A percentile compares a stretch with the other conserved stretches of the same genome.
phyloP scores from a whole-genome alignment of 2,888 invertebrate genomes.

The Empis stercorea region DNA sequence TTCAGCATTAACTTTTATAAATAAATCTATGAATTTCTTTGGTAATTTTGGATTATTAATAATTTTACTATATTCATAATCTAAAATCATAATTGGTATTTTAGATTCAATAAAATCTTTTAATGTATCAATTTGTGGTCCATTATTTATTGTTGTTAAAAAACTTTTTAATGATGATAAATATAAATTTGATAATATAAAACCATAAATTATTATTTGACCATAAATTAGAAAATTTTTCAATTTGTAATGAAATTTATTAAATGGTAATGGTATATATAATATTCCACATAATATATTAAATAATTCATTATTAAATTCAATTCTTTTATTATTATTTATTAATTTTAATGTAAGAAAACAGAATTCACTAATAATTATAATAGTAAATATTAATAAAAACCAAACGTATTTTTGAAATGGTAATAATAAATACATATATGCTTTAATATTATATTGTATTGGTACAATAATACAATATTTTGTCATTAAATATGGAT shows the following conservation, averaged over 20 bases:
- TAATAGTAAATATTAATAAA: slow-evolving; percentile 11
- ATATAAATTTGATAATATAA: slow-evolving; percentile 4
- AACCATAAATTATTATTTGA: slow-evolving; percentile 1
- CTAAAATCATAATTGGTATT: slow-evolving; percentile 1
- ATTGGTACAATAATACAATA: slow-evolving; percentile 27
- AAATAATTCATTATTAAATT: neutral
- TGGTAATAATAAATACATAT: slow-evolving; percentile 17
- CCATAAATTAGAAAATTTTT: neutral
- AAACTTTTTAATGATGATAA: slow-evolving; percentile 3
- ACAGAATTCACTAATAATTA: no score
- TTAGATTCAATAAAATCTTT: neutral
- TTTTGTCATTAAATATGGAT: slow-evolving; percentile 27
- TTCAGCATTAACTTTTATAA: neutral
- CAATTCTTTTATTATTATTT: neutral
- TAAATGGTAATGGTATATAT: neutral
- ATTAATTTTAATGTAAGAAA: no score
- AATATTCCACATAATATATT: neutral
- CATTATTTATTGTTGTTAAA: slow-evolving; percentile 1
- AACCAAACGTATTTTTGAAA: slow-evolving; percentile 20
- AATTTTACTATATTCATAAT: neutral
- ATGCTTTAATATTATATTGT: slow-evolving; percentile 19
- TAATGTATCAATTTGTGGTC: slow-evolving; percentile 1
- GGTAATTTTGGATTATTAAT: neutral
- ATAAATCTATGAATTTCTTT: neutral
- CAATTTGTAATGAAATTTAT: neutral